phyloP scores from a whole-genome alignment of 2,888 invertebrate genomes.

The Parasteatoda lunata region DNA sequence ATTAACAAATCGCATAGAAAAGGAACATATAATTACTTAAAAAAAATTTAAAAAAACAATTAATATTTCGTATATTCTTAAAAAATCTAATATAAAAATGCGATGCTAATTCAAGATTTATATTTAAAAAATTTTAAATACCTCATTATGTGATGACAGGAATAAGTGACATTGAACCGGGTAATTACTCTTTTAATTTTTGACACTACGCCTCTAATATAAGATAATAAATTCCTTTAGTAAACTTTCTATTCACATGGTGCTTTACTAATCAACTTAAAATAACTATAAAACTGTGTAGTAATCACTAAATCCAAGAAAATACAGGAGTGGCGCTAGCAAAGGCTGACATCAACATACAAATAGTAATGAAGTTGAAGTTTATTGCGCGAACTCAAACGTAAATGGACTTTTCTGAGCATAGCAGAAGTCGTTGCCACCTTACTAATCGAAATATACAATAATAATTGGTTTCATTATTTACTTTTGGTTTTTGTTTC shows the following conservation, averaged over 20 bases:
- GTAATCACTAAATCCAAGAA: not conserved
- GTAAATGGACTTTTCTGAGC: not conserved
- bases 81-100: too few relatives aligned
- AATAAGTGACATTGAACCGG: not conserved
- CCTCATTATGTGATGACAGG: not conserved
- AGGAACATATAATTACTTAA: too few relatives aligned
- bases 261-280: too few relatives aligned
- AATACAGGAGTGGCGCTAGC: slow-evolving; percentile 29
- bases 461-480: not conserved
- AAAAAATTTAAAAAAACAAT: too few relatives aligned
- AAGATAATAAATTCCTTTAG: too few relatives aligned
- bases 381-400: slow-evolving; percentile 39
- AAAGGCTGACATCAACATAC: slow-evolving; percentile 1
- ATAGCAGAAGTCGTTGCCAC: not conserved
- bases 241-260: too few relatives aligned
- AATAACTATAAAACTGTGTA: too few relatives aligned
- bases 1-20: too few relatives aligned
- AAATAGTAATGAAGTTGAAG: slow-evolving; percentile 35
- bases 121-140: too few relatives aligned
- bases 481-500: not conserved
- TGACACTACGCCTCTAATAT: too few relatives aligned
- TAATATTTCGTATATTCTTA: too few relatives aligned
- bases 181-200: not conserved
- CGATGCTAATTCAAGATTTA: too few relatives aligned
- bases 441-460: not conserved